These are phyloP conservation scores for Prionailurus bengalensis DNA, from an alignment of 2,113 vertebrate genomes.

Conservation along the genomic window DNA sequence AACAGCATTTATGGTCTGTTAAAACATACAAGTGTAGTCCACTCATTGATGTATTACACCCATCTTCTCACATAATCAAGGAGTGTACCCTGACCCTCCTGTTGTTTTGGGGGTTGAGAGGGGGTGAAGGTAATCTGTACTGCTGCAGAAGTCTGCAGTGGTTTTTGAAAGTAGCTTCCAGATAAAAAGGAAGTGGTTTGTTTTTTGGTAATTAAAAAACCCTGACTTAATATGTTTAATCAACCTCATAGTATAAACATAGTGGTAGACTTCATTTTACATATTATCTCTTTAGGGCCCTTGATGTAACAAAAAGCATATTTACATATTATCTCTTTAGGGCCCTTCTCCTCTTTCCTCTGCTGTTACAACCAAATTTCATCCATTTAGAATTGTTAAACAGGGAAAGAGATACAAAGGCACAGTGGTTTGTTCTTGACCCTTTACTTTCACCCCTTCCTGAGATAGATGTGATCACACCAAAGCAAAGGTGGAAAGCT, in stretches of 20 bases:
- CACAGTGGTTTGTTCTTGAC: constrained; percentile 37
- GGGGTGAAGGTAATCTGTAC: background rate
- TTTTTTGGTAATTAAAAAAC: constrained; percentile 38
- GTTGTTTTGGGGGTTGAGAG: background rate
- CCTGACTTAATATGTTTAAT: constrained; percentile 37
- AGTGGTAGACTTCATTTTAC: background rate
- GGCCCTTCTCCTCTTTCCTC: background rate
- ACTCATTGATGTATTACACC: background rate
- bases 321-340: background rate
- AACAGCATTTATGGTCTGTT: constrained; percentile 21
- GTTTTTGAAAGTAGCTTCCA: constrained; percentile 8
- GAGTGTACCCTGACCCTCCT: background rate
- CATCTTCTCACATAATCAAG: constrained; percentile 23
- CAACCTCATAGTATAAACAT: background rate
- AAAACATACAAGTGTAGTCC: background rate
- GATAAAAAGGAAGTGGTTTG: constrained; percentile 17
- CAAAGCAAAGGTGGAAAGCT: constrained; percentile 50
- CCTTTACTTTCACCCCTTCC: background rate
- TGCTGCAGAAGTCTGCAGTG: constrained; percentile 7
- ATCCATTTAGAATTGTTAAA: background rate
- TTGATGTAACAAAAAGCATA: background rate
- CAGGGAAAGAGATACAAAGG: background rate
- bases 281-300: background rate
- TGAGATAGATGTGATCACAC: constrained; percentile 41
- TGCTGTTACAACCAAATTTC: constrained; percentile 13